Conservation (phyloP, 2,888 invertebrate genomes). For the Harmothoe impar region DNA sequence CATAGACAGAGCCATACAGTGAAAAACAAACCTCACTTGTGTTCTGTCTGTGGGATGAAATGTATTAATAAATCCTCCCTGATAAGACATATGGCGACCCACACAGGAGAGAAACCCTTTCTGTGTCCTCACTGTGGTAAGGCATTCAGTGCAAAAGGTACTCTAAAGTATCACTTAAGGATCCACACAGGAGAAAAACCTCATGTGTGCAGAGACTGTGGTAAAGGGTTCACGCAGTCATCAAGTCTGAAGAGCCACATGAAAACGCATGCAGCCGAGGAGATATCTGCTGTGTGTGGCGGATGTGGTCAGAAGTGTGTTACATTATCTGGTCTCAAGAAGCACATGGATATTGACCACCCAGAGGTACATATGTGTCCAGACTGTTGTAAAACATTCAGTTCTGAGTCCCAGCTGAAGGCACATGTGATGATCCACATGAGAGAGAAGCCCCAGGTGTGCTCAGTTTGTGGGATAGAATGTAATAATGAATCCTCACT, state of each 20-base stretch:
- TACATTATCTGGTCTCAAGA: too few species aligned
- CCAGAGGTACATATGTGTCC: too few species aligned
- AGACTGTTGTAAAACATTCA: too few species aligned
- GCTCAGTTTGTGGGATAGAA: background rate
- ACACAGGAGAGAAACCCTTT: constrained; percentile 7
- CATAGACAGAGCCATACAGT: background rate
- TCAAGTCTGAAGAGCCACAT: too few species aligned
- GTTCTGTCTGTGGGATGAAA: too few species aligned
- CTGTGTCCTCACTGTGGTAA: constrained; percentile 15
- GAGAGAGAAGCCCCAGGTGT: background rate
- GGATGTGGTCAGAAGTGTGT: too few species aligned
- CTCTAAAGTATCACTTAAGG: background rate
- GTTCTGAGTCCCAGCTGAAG: background rate
- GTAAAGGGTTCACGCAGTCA: background rate
- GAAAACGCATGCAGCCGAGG: too few species aligned
- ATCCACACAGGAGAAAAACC: background rate
- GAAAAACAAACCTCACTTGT: too few species aligned
- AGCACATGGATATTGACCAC: too few species aligned
- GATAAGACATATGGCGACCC: too few species aligned
- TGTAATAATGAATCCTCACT: background rate
- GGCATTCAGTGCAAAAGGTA: background rate
- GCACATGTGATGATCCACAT: background rate
- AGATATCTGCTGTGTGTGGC: too few species aligned
- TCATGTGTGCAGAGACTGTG: background rate
- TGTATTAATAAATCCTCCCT: background rate